Evolutionary conservation across 2,113 vertebrate species (phyloP), one percentile per base, ranked within the genome.

Genomic region (Dipodomys stephensi): DNA sequence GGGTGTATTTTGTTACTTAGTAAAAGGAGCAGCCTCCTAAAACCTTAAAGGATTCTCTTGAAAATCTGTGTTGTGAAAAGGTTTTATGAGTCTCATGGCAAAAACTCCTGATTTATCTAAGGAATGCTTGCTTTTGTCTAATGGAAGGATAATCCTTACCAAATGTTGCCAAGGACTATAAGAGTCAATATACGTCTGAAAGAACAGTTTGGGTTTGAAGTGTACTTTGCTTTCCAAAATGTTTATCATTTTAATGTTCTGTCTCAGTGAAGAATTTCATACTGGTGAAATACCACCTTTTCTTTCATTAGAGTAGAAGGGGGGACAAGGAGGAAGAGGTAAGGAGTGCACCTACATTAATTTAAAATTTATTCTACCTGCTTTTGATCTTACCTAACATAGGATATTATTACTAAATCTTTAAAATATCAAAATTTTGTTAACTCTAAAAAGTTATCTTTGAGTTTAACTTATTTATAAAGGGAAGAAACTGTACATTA

Each of bases 1-100:
- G 98, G 98, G 98, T 98, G 98, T 98, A 98, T 98, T 98, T 98
- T 98, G 98, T 98, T 98, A 98, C 98, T 98, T 97, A 97, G 98
- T 98, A 98, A 98, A 98, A 98, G 98, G 97, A 98, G 97, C 97
- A 97, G 97, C 97, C 98, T 98, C 98, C 98, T 98, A 98, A 98
- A 98, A 98, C 98, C 97, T 97, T 98, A 97, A 98, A 98, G 97
- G 97, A 97, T 98, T 98, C 97, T 97, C 97, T 98, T 98, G 97
- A 97, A 98, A 98, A 98, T 98, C 97, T 98, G 94, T 98, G 98
- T 98, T 98, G 98, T 98, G 98, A 98, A 98, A 98, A 98, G 98
- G 97, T 98, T 98, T 98, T 98, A 98, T 98, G 98, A 98, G 98
- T 98, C 97, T 97, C 97, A 97, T 98, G 96, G 97, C 97, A 97